A percentile compares a stretch with the other conserved stretches of the same genome.
Evolutionary conservation across 1,140 invertebrate species (phyloP).

Genomic region (Camponotus vicinus): DNA sequence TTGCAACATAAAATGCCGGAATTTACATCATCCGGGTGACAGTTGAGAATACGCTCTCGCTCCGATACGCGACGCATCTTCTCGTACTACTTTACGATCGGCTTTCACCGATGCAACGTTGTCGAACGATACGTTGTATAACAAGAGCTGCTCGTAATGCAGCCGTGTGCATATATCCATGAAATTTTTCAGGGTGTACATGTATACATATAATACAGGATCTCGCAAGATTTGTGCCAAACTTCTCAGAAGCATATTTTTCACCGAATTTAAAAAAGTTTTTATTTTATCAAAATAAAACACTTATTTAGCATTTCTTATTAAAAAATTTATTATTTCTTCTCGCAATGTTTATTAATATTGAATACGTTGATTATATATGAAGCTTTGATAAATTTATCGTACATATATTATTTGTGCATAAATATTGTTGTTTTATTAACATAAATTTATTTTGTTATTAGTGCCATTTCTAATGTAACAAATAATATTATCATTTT

Average conservation of each 20-base stretch:
- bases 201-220: conserved; percentile 4
- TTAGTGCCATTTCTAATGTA: not conserved
- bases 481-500: not conserved
- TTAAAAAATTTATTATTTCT: not conserved
- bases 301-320: not conserved
- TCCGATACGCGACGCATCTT: conserved; percentile 22
- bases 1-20: conserved; percentile 42
- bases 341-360: not conserved
- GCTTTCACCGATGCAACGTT: not conserved
- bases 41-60: conserved; percentile 28
- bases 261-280: not conserved
- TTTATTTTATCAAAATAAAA: not conserved
- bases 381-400: not conserved
- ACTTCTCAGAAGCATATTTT: conserved; percentile 3
- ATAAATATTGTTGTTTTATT: not conserved
- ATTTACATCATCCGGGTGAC: conserved; percentile 35
- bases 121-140: conserved; percentile 44
- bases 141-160: conserved; percentile 9
- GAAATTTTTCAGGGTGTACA: not conserved
- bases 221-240: conserved; percentile 25
- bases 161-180: not conserved
- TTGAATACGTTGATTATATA: not conserved
- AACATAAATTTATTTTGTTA: conserved; percentile 3
- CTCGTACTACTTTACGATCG: conserved; percentile 29
- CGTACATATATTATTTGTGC: too few species aligned